Conservation (phyloP, 2,797 vertebrate genomes). For the Okamejei kenojei region DNA sequence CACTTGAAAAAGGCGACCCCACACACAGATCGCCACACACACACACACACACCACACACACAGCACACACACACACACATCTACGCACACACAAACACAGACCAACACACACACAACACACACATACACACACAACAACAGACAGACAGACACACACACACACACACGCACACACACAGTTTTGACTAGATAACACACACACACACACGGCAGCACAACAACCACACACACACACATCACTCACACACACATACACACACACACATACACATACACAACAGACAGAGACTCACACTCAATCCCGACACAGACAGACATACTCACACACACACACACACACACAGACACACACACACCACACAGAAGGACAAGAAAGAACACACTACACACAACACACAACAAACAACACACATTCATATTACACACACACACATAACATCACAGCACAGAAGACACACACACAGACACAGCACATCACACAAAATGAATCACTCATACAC, state of each 20-base stretch:
- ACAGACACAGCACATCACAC: too few relatives aligned
- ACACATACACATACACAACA: not conserved
- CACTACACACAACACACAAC: too few relatives aligned
- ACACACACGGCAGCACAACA: too few relatives aligned
- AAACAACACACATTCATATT: too few relatives aligned
- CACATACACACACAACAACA: conserved; percentile 47
- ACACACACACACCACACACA: not conserved
- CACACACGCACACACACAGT: conserved; percentile 34
- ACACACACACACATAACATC: too few relatives aligned
- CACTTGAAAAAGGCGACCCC: too few relatives aligned
- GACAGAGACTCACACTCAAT: not conserved
- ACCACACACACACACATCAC: not conserved
- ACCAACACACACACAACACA: not conserved
- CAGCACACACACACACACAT: not conserved
- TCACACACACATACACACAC: not conserved
- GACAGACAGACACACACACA: conserved; percentile 51
- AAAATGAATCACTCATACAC: too few relatives aligned
- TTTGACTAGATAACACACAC: too few relatives aligned
- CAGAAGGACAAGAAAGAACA: too few relatives aligned
- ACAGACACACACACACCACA: not conserved
- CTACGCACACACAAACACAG: not conserved
- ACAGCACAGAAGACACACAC: too few relatives aligned
- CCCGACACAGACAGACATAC: not conserved
- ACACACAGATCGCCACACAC: too few relatives aligned
- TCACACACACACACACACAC: too few relatives aligned